phyloP scores from a whole-genome alignment of 2,797 vertebrate genomes.

The Mastacembelus armatus region DNA sequence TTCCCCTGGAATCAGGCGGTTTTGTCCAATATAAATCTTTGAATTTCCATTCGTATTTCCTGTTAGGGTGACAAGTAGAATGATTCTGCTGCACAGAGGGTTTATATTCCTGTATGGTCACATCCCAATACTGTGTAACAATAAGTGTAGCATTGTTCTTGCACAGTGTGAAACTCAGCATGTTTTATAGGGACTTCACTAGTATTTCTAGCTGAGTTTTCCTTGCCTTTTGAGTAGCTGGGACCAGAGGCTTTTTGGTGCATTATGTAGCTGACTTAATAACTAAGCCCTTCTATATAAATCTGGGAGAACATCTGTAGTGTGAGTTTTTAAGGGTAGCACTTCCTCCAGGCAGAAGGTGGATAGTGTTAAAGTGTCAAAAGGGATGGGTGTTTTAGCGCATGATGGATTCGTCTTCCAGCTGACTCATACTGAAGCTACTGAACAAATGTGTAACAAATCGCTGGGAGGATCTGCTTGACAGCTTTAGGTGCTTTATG shows the following conservation, averaged over 20 bases:
- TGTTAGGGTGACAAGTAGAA: slow-evolving; percentile 17
- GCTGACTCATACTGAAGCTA: slow-evolving; percentile 48
- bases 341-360: slow-evolving; percentile 63
- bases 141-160: slow-evolving; percentile 32
- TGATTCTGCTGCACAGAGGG: slow-evolving; percentile 4
- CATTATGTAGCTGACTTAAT: slow-evolving; percentile 52
- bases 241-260: slow-evolving; percentile 29
- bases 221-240: slow-evolving; percentile 22
- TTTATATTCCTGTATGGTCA: slow-evolving; percentile 31
- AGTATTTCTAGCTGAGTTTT: slow-evolving; percentile 45
- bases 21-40: slow-evolving; percentile 18
- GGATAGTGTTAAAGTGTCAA: slow-evolving; percentile 64
- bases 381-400: slow-evolving; percentile 51
- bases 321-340: slow-evolving; percentile 58
- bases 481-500: slow-evolving; percentile 23
- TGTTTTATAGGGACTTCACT: slow-evolving; percentile 21
- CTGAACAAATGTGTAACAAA: slow-evolving; percentile 38
- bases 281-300: slow-evolving; percentile 49
- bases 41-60: slow-evolving; percentile 33
- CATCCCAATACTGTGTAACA: slow-evolving; percentile 24
- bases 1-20: too few species aligned
- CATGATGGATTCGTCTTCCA: slow-evolving; percentile 60
- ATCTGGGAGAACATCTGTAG: slow-evolving; percentile 62
- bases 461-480: slow-evolving; percentile 25
- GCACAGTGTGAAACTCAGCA: slow-evolving; percentile 39